Evolutionary conservation across 2,113 vertebrate species (phyloP).

Genomic region (Acinonyx jubatus): DNA sequence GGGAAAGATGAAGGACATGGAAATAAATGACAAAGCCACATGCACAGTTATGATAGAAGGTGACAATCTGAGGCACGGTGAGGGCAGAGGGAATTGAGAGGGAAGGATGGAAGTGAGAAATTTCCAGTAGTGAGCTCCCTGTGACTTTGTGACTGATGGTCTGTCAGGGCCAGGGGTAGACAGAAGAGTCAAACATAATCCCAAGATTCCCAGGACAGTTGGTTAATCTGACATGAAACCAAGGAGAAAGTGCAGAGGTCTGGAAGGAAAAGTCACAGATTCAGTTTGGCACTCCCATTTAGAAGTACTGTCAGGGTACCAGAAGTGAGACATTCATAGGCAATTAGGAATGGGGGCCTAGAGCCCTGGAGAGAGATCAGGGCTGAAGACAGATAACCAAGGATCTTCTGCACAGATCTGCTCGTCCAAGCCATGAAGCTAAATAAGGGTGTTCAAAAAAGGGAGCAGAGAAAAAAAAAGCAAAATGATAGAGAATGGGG

Average conservation of each 20-base stretch:
- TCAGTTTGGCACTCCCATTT: neutral
- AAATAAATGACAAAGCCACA: neutral
- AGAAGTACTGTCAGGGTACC: neutral
- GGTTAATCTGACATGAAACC: neutral
- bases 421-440: neutral
- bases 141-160: neutral
- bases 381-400: neutral
- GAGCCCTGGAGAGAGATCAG: neutral
- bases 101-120: neutral
- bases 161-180: neutral
- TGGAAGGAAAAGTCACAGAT: neutral
- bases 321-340: neutral
- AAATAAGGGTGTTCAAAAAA: neutral
- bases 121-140: neutral
- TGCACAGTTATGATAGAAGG: neutral
- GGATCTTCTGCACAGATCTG: neutral
- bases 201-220: neutral
- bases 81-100: neutral
- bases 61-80: no score
- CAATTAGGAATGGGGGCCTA: neutral
- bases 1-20: neutral
- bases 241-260: neutral
- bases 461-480: neutral
- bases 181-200: neutral
- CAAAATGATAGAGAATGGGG: neutral